Evolutionary conservation across 2,888 invertebrate genomes (phyloP), one percentile per base, ranked within the genome.

Genomic region (Gastracanthus pulcherrimus): DNA sequence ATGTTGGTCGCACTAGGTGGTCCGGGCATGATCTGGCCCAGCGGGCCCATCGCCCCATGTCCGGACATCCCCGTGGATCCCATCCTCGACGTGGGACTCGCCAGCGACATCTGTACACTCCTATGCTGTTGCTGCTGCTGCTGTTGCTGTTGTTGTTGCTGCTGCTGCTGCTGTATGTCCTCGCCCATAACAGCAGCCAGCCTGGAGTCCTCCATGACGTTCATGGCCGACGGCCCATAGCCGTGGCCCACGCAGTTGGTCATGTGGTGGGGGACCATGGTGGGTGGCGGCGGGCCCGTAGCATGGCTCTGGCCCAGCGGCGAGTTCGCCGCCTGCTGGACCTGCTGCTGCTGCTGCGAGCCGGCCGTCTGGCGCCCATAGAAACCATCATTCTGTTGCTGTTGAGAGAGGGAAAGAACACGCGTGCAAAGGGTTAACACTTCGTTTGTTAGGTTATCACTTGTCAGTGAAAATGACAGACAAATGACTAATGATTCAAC

Each of bases 121-220:
- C 64, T 4, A 55, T 75, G 69, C 62, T 71, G 78, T 26, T 64
- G 80, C 26, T 67, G 51, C 58, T 77, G 75, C 48, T 45, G 66
- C 58, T 76, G 69, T 13, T 26, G 84, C 2, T 38, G 70, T 6
- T 78, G 70, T 2, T 66, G 74, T 9, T 80, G 80, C 26, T 76
- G 76, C 19, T 23, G 76, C 19, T 76, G 80, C 62, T 36, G 82
- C 60, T 64, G 85, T 66, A 72, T 58, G 67, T 81, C 76, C 2
- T 71, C 71, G 67, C 38, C 86, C 86, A 75, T 89, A 89, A 69
- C 72, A 58, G 70, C 29, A 55, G 19, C 84, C 85, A 51, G n/a
- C n/a, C n/a, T n/a, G 0, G 36, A 31, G 51, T 41, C 72, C 13
- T 76, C 76, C 62, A 70, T 70, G 31, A 74, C 58, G 36, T 26